These are phyloP conservation scores for Microctonus brassicae DNA, from an alignment of 2,888 invertebrate genomes.

Conservation along the genomic window DNA sequence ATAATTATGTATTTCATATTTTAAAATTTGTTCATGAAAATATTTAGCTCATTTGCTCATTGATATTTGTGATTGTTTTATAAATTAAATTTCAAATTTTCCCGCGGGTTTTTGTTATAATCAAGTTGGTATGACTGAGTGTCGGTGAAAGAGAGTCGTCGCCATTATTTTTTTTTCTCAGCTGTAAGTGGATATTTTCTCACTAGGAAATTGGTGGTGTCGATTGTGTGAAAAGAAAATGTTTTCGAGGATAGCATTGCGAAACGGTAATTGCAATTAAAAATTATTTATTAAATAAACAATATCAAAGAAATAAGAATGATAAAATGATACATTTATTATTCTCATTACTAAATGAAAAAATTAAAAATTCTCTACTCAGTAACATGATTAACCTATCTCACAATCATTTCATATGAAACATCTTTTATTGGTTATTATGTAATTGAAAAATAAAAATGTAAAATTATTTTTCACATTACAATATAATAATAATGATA, in stretches of 20 bases:
- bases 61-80: too few relatives aligned
- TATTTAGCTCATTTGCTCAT: too few relatives aligned
- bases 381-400: neutral
- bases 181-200: constrained; percentile 26
- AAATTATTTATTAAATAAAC: neutral
- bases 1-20: too few relatives aligned
- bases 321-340: too few relatives aligned
- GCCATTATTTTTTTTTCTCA: constrained; percentile 39
- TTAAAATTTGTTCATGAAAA: too few relatives aligned
- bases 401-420: neutral
- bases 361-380: neutral
- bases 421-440: constrained; percentile 18
- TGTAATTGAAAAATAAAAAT: neutral
- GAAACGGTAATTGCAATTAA: constrained; percentile 55
- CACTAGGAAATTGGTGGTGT: constrained; percentile 33
- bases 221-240: constrained; percentile 51
- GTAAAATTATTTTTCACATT: neutral
- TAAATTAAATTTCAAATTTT: neutral
- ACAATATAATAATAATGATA: neutral
- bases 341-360: constrained; percentile 19
- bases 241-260: constrained; percentile 62
- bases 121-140: neutral
- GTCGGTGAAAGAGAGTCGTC: constrained; percentile 7
- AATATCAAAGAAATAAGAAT: neutral
- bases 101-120: neutral